Evolutionary conservation across 1,140 invertebrate species (phyloP), one percentile per base, ranked within the genome.

Genomic region (Acromyrmex charruanus): DNA sequence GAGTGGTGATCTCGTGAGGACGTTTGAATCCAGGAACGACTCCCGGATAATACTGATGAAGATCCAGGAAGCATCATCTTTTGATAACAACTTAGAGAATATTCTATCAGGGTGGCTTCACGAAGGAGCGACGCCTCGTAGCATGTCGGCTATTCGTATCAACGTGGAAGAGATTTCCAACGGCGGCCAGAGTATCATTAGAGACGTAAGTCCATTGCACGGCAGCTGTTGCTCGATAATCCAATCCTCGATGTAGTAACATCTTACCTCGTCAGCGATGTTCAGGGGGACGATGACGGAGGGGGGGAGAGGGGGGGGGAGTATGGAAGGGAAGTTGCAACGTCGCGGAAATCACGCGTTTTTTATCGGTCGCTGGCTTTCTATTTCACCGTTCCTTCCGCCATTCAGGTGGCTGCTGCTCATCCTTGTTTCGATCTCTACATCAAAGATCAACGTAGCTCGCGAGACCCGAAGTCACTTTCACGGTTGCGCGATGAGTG

Each of bases 71-170:
- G 44, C 53, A 28, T 53, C 75, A 58, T 58, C 59, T 49, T 66
- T 72, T 31, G 58, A 31, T 49, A 51, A 16, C 25, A 2, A 63
- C 51, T n/a, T 51, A 16, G 31, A 55, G 58, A 44, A 68, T 75
- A 79, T 53, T 69, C 75, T 77, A 18, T 75, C 44, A 5, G 21
- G 58, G 75, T 88, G 85, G 35, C 69, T 80, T 63, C 59, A 18
- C 12, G 59, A 75, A n/a, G 63, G 35, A 82, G 44, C 58, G 44
- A 86, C 77, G 28, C 35, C 71, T 51, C 82, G 88, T 69, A 90
- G 75, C 88, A 91, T 93, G 92, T 90, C 94, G 31, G 92, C 89
- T 55, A 92, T 93, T 80, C 92, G 90, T 21, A 92, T 94, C 88
- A 93, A 92, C 88, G 87, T 92, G 21, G 92, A 84, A 53, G 91